A percentile compares a stretch with the other conserved stretches of the same genome.
Evolutionary conservation across 1,140 invertebrate species (phyloP).

Genomic region (Octopus bimaculoides): DNA sequence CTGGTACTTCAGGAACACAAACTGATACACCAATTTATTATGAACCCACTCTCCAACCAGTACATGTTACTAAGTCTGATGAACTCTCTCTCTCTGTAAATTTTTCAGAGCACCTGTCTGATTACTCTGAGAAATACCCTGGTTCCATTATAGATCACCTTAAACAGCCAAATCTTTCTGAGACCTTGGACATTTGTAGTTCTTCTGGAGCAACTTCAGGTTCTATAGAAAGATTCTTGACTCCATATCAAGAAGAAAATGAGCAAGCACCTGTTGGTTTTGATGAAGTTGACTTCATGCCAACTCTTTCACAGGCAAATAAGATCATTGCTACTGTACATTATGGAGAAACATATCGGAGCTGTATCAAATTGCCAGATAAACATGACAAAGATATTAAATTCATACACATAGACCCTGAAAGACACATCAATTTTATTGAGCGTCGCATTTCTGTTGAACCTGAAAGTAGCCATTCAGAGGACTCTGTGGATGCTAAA

Average conservation of each 20-base stretch:
- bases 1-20: slow-evolving; percentile 4
- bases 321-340: too few species aligned
- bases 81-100: slow-evolving; percentile 3
- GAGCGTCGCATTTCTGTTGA: slow-evolving; percentile 40
- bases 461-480: slow-evolving; percentile 29
- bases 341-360: neutral
- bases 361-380: neutral
- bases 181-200: neutral
- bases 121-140: slow-evolving; percentile 7
- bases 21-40: slow-evolving; percentile 6
- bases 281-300: neutral
- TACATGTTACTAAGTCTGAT: neutral
- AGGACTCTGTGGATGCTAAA: slow-evolving; percentile 35
- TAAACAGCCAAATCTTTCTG: neutral
- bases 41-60: neutral
- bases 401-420: slow-evolving; percentile 44
- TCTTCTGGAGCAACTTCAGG: slow-evolving; percentile 2
- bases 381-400: slow-evolving; percentile 28
- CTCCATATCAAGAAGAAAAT: neutral
- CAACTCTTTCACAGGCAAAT: too few species aligned
- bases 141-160: neutral
- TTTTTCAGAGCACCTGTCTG: slow-evolving; percentile 1
- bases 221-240: neutral
- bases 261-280: neutral
- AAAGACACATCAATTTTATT: slow-evolving; percentile 39